Conservation (phyloP, 1,140 invertebrate species). For the Gonatopus flavifemur region DNA sequence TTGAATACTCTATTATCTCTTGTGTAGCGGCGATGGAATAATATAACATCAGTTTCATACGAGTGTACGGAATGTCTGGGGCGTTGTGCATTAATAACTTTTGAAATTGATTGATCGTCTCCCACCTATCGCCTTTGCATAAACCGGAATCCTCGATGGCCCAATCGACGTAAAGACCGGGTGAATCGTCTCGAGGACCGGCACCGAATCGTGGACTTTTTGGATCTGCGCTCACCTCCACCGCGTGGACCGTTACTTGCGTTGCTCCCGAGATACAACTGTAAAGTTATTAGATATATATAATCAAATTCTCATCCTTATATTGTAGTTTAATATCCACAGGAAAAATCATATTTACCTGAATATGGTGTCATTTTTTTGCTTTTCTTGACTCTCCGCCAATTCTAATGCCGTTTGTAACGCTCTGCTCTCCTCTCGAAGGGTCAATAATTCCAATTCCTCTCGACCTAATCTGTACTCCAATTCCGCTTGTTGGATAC, state of each 20-base stretch:
- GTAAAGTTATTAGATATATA: no score
- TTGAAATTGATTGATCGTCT: no score
- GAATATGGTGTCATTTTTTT: constrained; percentile 64
- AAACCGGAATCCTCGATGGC: constrained; percentile 73
- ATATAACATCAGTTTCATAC: no score
- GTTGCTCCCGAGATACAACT: constrained; percentile 59
- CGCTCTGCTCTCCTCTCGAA: constrained; percentile 80
- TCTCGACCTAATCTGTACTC: constrained; percentile 86
- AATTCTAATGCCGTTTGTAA: constrained; percentile 77
- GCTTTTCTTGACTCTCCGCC: constrained; percentile 59
- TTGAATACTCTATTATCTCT: no score
- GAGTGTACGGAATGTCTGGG: no score
- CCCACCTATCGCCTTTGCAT: constrained; percentile 74
- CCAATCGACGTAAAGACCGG: constrained; percentile 74
- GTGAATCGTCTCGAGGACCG: constrained; percentile 60
- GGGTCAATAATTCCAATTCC: constrained; percentile 80
- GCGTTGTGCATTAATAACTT: no score
- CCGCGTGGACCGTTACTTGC: constrained; percentile 63
- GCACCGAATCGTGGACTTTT: constrained; percentile 67
- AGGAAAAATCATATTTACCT: constrained; percentile 56
- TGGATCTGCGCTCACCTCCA: constrained; percentile 68
- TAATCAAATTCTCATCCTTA: constrained; percentile 2
- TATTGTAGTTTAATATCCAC: not conserved
- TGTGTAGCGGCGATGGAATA: no score
- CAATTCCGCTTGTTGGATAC: constrained; percentile 86